Conservation (phyloP, 2,113 vertebrate genomes). For the Epinephelus cyanopodus region DNA sequence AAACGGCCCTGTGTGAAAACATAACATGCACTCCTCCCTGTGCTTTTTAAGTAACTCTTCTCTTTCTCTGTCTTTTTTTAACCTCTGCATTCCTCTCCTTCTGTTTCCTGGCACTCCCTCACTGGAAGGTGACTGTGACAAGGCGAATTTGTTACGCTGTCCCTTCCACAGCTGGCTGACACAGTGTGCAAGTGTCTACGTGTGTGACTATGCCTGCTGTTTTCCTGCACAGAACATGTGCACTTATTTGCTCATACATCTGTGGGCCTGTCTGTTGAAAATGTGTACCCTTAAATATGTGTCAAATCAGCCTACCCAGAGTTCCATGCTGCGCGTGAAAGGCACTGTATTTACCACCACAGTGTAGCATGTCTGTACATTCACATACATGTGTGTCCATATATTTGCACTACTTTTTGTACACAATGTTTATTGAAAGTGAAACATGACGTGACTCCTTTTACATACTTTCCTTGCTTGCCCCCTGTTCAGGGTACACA, state of each 20-base stretch:
- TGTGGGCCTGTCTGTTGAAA: background rate
- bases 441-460: conserved; percentile 52
- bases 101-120: background rate
- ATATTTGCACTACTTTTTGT: background rate
- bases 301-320: conserved; percentile 23
- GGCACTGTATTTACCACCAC: background rate
- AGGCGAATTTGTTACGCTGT: background rate
- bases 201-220: background rate
- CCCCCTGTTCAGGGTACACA: conserved; percentile 29
- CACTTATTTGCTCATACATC: conserved; percentile 2
- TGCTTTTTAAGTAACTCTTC: background rate
- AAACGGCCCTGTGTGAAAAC: conserved; percentile 41
- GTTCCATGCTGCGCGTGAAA: background rate
- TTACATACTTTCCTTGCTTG: background rate
- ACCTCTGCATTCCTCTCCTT: background rate
- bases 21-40: background rate
- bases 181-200: background rate
- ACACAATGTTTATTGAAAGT: conserved; percentile 62
- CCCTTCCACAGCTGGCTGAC: conserved; percentile 6
- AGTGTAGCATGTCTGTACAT: background rate
- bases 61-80: background rate
- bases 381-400: background rate
- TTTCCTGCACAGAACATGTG: background rate
- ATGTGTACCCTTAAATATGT: background rate
- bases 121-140: conserved; percentile 13